These are phyloP conservation scores for Ctenodactylus gundi DNA, from an alignment of 2,113 vertebrate genomes.

Conservation along the genomic window DNA sequence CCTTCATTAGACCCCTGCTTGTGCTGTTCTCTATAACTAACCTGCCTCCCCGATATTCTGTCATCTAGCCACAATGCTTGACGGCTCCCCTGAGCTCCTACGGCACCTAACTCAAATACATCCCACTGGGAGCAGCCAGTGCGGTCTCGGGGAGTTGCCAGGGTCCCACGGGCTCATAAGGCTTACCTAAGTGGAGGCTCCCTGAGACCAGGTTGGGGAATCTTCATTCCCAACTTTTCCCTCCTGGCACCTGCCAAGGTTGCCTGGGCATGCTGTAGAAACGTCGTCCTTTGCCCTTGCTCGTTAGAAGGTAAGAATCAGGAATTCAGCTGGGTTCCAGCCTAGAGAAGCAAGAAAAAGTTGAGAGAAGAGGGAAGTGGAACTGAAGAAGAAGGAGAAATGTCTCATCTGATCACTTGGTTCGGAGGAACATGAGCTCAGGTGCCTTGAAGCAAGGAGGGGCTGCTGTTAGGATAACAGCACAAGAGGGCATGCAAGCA, in stretches of 20 bases:
- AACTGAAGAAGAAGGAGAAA: not conserved
- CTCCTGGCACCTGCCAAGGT: not conserved
- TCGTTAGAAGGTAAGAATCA: not conserved
- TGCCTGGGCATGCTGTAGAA: not conserved
- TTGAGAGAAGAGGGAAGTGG: not conserved
- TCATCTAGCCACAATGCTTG: too few species aligned
- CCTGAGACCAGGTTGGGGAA: rapidly evolving
- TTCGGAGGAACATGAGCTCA: not conserved
- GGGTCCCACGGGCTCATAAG: too few species aligned
- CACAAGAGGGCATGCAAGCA: not conserved
- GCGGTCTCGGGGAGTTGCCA: not conserved
- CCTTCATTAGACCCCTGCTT: not conserved
- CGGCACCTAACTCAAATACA: not conserved
- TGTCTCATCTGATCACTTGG: not conserved
- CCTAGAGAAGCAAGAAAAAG: not conserved
- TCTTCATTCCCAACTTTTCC: not conserved
- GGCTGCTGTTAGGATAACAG: not conserved
- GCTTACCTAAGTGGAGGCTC: not conserved
- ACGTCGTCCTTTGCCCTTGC: not conserved
- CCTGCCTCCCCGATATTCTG: not conserved
- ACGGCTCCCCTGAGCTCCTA: not conserved
- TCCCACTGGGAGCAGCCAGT: too few species aligned
- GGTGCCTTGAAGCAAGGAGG: not conserved
- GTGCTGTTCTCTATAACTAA: not conserved
- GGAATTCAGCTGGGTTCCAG: not conserved